Evolutionary conservation across 2,888 invertebrate species (phyloP), one percentile per base, ranked within the genome.

Genomic region (Cosmorhoe ocellata): DNA sequence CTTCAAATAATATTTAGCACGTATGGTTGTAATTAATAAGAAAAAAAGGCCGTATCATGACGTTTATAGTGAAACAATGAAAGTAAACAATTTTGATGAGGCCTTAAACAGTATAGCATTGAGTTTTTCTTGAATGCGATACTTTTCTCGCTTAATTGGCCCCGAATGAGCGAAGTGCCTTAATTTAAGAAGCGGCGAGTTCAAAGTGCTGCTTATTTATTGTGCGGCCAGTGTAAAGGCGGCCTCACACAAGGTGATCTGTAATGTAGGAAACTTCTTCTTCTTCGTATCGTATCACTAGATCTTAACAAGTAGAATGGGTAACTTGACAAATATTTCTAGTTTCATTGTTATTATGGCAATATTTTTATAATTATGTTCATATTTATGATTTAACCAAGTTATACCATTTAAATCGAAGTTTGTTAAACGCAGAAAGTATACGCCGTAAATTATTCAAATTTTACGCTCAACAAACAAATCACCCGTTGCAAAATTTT

Each of bases 111-210:
- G 70, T 48, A 54, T 66, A 70, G 71, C 67, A 58, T 69, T 71
- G 68, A 62, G 62, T 75, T 81, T 80, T 74, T 74, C 71, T 69
- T 59, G 66, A 65, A 63, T 72, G 71, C 65, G 67, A 83, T 84
- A 84, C 74, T 82, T 84, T 82, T 81, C 80, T 71, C 81, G 74
- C 81, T 84, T 87, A 89, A 89, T 86, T 89, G 88, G 84, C 67
- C 66, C 69, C 73, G 79, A 83, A 85, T 80, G 79, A 80, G 76
- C 62, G 56, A 64, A 74, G 78, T 72, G 75, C 76, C 71, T 84
- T 78, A 79, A 84, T 80, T 84, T 82, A 76, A 80, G 63, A 59
- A 64, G 79, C 87, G 86, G 87, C 71, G 51, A 79, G 79, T 74
- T 88, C 85, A 88, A 86, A 88, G 79, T 65, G 36, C 52, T 48